These are phyloP conservation scores for Laticauda laticaudata DNA, from an alignment of 2,113 vertebrate genomes.

Conservation along the genomic window DNA sequence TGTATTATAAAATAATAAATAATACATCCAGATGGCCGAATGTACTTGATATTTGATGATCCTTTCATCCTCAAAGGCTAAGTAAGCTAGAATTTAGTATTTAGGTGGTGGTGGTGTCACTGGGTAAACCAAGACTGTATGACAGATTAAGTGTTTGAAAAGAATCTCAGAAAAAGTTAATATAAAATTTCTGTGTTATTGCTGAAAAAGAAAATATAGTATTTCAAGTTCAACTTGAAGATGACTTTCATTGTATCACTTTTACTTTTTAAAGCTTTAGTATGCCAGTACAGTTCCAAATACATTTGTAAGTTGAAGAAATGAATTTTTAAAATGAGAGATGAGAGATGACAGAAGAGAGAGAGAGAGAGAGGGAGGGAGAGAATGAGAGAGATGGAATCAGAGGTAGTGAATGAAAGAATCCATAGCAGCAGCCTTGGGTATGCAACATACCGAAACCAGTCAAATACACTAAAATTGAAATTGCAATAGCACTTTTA, in stretches of 20 bases:
- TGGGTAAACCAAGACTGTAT: background rate
- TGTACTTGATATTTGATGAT: background rate
- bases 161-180: background rate
- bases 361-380: background rate
- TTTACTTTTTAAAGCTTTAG: background rate
- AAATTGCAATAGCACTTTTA: background rate
- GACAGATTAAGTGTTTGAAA: background rate
- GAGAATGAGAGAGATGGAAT: background rate
- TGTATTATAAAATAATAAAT: background rate
- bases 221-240: background rate
- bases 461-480: background rate
- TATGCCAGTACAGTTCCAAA: background rate
- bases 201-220: background rate
- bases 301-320: background rate
- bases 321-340: background rate
- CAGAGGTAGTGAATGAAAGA: background rate
- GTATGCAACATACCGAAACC: background rate
- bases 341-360: background rate
- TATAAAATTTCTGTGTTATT: background rate
- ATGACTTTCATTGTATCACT: background rate
- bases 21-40: background rate
- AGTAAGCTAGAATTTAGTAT: background rate
- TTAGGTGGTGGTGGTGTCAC: background rate
- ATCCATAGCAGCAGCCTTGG: background rate
- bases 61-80: background rate